Percentiles rank a stretch among this genome's conserved stretches.
phyloP scores from a whole-genome alignment of 2,888 invertebrate genomes.

The Nephrotoma guestfalica region DNA sequence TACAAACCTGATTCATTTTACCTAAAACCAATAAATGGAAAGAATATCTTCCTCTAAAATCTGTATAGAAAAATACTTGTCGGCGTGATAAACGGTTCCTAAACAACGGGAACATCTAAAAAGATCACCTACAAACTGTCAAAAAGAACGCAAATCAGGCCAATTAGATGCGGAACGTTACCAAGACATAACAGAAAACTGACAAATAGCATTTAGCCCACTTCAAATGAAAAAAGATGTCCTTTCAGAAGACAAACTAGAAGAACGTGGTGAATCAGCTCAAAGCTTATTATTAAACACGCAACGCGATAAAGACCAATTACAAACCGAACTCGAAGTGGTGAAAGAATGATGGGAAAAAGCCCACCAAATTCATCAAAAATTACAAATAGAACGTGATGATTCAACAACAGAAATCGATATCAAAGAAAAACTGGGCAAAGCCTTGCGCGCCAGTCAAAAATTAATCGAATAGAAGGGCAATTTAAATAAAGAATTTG shows the following conservation, averaged over 20 bases:
- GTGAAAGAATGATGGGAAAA: conserved; percentile 86
- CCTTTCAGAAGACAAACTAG: conserved; percentile 65
- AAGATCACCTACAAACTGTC: conserved; percentile 71
- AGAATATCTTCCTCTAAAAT: no score
- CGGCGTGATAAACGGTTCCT: conserved; percentile 81
- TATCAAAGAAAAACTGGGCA: conserved; percentile 18
- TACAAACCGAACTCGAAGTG: conserved; percentile 69
- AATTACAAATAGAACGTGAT: conserved; percentile 73
- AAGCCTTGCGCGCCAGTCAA: conserved; percentile 34
- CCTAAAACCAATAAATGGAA: no score
- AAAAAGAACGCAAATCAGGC: conserved; percentile 78
- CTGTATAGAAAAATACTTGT: conserved; percentile 63
- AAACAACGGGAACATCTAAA: conserved; percentile 83
- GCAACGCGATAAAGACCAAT: conserved; percentile 70
- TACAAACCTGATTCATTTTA: no score
- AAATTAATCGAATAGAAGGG: conserved; percentile 82
- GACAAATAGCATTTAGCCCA: conserved; percentile 68
- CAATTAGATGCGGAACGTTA: conserved; percentile 73
- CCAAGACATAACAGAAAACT: conserved; percentile 78
- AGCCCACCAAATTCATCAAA: conserved; percentile 31
- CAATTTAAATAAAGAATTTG: conserved; percentile 76
- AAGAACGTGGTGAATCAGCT: conserved; percentile 69
- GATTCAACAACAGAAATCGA: conserved; percentile 77
- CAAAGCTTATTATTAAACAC: conserved; percentile 68
- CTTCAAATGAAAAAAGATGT: conserved; percentile 80